Conservation (phyloP, 2,113 vertebrate species). For the Microtus oregoni region DNA sequence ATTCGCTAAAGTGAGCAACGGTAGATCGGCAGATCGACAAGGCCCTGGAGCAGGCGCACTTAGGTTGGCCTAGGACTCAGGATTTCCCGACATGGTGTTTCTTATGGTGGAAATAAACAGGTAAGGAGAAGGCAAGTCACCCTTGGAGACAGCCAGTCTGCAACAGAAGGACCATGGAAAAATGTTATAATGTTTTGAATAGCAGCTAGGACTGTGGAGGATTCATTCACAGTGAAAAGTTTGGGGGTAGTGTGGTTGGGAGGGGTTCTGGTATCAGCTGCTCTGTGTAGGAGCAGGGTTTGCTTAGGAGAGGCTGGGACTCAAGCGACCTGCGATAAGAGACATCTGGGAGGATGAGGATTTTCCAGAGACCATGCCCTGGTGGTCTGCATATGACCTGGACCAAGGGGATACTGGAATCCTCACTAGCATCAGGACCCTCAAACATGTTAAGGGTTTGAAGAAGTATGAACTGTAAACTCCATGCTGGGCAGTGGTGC, state of each 20-base stretch:
- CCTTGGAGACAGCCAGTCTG: not conserved
- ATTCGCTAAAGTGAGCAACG: not conserved
- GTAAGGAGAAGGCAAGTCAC: not conserved
- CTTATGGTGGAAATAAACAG: not conserved
- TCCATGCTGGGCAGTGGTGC: not conserved
- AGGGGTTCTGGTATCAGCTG: not conserved
- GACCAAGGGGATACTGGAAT: not conserved
- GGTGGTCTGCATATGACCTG: not conserved
- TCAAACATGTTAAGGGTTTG: not conserved
- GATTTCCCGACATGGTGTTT: not conserved
- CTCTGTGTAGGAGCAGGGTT: not conserved
- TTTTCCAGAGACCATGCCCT: not conserved
- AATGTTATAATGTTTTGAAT: not conserved
- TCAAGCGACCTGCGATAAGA: not conserved
- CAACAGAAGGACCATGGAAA: not conserved
- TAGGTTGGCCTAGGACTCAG: not conserved
- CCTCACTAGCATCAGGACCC: not conserved
- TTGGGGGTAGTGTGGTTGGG: not conserved
- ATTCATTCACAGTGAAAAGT: not conserved
- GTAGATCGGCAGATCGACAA: not conserved
- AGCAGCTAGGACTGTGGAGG: not conserved
- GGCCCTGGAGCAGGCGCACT: not conserved
- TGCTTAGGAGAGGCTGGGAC: not conserved
- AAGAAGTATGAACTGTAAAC: not conserved
- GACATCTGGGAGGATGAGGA: accelerated